These are phyloP conservation scores for Rhea pennata DNA, from an alignment of 2,113 vertebrate species.

Conservation along the genomic window DNA sequence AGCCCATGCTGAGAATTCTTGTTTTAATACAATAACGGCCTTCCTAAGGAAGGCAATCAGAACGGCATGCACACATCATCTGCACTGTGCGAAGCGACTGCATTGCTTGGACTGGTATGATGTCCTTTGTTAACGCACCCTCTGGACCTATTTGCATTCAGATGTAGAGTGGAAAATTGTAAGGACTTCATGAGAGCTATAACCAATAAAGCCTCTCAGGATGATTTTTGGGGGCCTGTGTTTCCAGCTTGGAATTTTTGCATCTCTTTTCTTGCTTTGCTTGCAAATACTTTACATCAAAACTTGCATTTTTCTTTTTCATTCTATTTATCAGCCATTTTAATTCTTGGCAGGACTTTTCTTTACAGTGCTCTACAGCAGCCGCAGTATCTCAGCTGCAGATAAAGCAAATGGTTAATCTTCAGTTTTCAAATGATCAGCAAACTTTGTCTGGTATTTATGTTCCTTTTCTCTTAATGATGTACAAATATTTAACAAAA, in stretches of 20 bases:
- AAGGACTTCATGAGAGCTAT: slow-evolving; percentile 25
- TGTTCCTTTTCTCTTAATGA: not conserved
- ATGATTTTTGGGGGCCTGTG: not conserved
- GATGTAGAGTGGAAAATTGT: slow-evolving; percentile 12
- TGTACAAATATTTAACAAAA: not conserved
- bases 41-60: not conserved
- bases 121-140: slow-evolving; percentile 23
- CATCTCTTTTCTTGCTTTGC: not conserved
- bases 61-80: not conserved
- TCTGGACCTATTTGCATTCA: slow-evolving; percentile 48
- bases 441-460: not conserved
- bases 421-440: not conserved
- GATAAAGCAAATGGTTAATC: not conserved
- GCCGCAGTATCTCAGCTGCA: not conserved
- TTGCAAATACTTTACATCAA: not conserved
- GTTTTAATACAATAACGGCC: slow-evolving; percentile 24
- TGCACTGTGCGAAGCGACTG: not conserved
- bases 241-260: not conserved
- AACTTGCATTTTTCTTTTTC: not conserved
- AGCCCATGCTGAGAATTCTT: slow-evolving; percentile 60
- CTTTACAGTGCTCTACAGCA: not conserved
- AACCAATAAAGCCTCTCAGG: not conserved
- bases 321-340: not conserved
- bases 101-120: not conserved
- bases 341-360: not conserved